A percentile compares a stretch with the other conserved stretches of the same genome.
phyloP scores from a whole-genome alignment of 2,113 vertebrate species.

The Morone chrysops region DNA sequence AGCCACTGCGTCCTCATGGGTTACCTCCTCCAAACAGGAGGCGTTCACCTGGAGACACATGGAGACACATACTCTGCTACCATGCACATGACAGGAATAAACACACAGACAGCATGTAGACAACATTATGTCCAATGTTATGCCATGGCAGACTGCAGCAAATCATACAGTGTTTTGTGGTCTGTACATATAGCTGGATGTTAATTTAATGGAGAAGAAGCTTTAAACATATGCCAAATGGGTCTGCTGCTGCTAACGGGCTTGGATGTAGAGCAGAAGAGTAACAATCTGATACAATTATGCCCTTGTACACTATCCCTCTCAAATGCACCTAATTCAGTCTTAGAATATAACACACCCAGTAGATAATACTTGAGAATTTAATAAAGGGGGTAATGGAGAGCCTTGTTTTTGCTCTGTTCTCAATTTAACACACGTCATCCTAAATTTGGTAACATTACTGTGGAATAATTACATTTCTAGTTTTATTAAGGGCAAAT shows the following conservation, averaged over 20 bases:
- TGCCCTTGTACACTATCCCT: not conserved
- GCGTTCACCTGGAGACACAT: constrained; percentile 89
- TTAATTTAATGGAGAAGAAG: not conserved
- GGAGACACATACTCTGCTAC: not conserved
- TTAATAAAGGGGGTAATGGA: not conserved
- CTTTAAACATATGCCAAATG: not conserved
- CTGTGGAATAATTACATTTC: not conserved
- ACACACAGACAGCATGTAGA: not conserved
- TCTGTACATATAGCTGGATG: too few species aligned
- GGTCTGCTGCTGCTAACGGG: not conserved
- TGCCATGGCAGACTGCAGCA: not conserved
- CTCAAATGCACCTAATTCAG: not conserved
- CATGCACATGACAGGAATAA: not conserved
- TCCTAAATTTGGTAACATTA: not conserved
- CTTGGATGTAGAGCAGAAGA: not conserved
- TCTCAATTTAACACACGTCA: not conserved
- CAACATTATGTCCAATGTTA: not conserved
- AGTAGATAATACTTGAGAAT: not conserved
- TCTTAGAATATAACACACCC: not conserved
- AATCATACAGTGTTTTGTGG: not conserved
- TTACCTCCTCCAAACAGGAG: constrained; percentile 95
- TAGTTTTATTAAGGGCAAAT: not conserved
- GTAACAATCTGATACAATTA: not conserved
- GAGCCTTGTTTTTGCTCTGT: not conserved
- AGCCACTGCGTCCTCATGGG: constrained; percentile 96